Evolutionary conservation across 2,888 invertebrate species (phyloP).

Genomic region (Coleophora deauratella): DNA sequence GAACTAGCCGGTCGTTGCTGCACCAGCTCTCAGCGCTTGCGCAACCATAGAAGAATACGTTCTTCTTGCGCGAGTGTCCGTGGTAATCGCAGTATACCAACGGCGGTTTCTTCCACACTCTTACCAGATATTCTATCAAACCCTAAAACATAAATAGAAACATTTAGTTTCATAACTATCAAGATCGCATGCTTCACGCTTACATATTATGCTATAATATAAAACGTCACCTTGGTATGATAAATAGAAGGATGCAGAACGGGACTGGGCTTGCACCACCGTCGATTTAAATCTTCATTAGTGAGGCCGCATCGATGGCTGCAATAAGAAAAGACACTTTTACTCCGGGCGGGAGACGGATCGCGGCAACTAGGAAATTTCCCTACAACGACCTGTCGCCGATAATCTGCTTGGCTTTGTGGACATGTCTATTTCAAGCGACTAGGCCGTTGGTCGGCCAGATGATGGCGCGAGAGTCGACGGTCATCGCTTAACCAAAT

Average conservation of each 20-base stretch:
- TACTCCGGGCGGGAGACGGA: slow-evolving; percentile 22
- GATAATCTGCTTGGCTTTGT: slow-evolving; percentile 24
- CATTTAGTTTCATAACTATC: not conserved
- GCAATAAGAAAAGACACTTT: slow-evolving; percentile 56
- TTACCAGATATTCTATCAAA: slow-evolving; percentile 76
- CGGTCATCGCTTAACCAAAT: slow-evolving; percentile 14
- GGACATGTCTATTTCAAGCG: slow-evolving; percentile 40
- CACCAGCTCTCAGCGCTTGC: slow-evolving; percentile 80
- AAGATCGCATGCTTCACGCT: no score
- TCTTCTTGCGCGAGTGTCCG: slow-evolving; percentile 89
- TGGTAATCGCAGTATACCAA: slow-evolving; percentile 84
- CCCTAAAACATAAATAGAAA: slow-evolving; percentile 45
- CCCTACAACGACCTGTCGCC: slow-evolving; percentile 33
- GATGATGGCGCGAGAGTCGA: slow-evolving; percentile 24
- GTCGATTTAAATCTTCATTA: slow-evolving; percentile 89
- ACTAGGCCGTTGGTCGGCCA: slow-evolving; percentile 25
- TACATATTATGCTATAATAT: not conserved
- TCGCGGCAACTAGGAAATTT: slow-evolving; percentile 46
- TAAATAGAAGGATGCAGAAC: slow-evolving; percentile 87
- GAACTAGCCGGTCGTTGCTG: slow-evolving; percentile 70
- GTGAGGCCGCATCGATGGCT: slow-evolving; percentile 89
- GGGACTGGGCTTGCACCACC: slow-evolving; percentile 86
- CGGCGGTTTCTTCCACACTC: slow-evolving; percentile 74
- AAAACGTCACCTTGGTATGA: slow-evolving; percentile 78
- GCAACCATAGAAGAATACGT: slow-evolving; percentile 90